A percentile compares a stretch with the other conserved stretches of the same genome.
phyloP scores from a whole-genome alignment of 2,113 vertebrate species.

The Hyla sarda region DNA sequence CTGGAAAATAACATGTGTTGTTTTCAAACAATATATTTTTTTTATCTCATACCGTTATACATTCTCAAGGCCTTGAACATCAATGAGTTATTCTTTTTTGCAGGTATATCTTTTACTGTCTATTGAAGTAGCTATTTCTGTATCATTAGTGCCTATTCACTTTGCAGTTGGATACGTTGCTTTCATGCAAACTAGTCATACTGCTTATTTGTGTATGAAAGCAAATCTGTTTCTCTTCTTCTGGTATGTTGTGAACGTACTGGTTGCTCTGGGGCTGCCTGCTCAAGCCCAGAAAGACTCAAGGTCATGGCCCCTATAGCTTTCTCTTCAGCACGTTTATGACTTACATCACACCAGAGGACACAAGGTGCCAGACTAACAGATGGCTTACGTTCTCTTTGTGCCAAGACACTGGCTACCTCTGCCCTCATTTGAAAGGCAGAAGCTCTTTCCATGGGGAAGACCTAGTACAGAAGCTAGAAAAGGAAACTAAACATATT shows the following conservation, averaged over 20 bases:
- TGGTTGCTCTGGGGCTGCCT: constrained; percentile 14
- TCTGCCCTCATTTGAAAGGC: constrained; percentile 22
- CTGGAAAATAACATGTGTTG: not conserved
- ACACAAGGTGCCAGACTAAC: constrained; percentile 49
- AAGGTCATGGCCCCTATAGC: constrained; percentile 38
- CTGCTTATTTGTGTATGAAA: constrained; percentile 34
- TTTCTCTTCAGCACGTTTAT: constrained; percentile 35
- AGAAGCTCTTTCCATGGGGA: constrained; percentile 23
- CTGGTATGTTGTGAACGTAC: not conserved
- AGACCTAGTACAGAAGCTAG: not conserved
- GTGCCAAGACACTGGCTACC: constrained; percentile 41
- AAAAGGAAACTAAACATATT: not conserved
- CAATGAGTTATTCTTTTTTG: no score
- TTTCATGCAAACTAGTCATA: not conserved
- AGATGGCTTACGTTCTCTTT: constrained; percentile 41
- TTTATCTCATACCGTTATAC: no score
- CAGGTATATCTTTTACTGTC: not conserved
- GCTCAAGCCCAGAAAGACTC: constrained; percentile 2
- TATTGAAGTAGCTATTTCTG: not conserved
- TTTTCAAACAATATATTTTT: not conserved
- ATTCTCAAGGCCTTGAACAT: no score
- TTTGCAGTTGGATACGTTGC: not conserved
- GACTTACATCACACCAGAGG: constrained; percentile 49
- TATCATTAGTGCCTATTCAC: not conserved
- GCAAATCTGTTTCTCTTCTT: constrained; percentile 21